These are phyloP conservation scores for Zophobas atratus DNA, from an alignment of 1,140 invertebrate genomes.

Conservation along the genomic window DNA sequence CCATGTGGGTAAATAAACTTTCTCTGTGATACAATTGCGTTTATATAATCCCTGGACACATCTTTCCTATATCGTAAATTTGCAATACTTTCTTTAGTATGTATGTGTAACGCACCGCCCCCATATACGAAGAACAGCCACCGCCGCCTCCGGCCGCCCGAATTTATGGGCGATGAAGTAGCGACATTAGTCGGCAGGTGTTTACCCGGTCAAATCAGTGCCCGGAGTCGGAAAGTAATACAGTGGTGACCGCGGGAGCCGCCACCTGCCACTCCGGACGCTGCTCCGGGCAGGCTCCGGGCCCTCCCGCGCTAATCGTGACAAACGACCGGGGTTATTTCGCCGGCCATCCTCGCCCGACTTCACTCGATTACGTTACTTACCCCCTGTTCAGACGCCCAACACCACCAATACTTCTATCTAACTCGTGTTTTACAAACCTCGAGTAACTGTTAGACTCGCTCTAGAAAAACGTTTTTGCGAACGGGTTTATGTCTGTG, in stretches of 20 bases:
- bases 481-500: conserved; percentile 31
- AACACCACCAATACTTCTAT: conserved; percentile 34
- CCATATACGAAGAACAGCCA: not conserved
- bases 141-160: not conserved
- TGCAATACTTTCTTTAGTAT: too few species aligned
- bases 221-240: conserved; percentile 64
- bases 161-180: conserved; percentile 59
- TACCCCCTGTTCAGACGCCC: conserved; percentile 45
- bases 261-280: conserved; percentile 58
- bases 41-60: too few species aligned
- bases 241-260: conserved; percentile 62
- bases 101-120: too few species aligned
- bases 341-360: conserved; percentile 54
- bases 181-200: conserved; percentile 59
- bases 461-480: conserved; percentile 5
- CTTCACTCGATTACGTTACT: conserved; percentile 56
- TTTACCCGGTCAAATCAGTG: conserved; percentile 52
- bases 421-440: conserved; percentile 38
- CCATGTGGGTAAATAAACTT: too few species aligned
- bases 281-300: conserved; percentile 44
- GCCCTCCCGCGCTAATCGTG: conserved; percentile 62
- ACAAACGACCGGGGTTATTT: conserved; percentile 65
- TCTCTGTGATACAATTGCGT: too few species aligned
- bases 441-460: conserved; percentile 6
- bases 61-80: too few species aligned